These are phyloP conservation scores for Pelecanus crispus DNA, from an alignment of 2,113 vertebrate genomes.

Conservation along the genomic window DNA sequence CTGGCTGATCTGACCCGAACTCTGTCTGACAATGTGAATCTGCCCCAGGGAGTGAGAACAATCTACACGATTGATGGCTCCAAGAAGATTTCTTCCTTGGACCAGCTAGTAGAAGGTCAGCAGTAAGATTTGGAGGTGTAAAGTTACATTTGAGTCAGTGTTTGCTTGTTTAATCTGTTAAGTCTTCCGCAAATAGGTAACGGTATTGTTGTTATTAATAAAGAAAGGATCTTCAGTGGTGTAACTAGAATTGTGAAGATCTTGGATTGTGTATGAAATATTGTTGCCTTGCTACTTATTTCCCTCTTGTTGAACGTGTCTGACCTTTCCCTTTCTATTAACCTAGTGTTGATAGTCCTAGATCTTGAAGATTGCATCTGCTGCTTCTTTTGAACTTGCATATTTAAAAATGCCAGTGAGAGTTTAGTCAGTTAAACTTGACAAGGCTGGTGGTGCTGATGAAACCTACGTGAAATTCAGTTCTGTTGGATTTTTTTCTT, in stretches of 20 bases:
- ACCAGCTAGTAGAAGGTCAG: conserved; percentile 95
- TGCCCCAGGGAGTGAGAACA: conserved; percentile 95
- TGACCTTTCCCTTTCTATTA: neutral
- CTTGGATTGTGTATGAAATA: neutral
- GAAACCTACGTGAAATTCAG: neutral
- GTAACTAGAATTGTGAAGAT: neutral
- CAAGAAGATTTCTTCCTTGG: conserved; percentile 86
- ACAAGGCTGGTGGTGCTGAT: neutral
- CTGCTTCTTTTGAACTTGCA: neutral
- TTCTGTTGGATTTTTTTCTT: neutral
- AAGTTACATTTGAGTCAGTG: neutral
- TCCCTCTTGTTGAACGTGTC: neutral
- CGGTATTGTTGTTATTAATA: neutral
- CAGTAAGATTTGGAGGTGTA: neutral
- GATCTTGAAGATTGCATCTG: neutral
- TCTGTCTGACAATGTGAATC: conserved; percentile 95
- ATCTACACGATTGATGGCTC: conserved; percentile 91
- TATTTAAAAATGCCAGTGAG: neutral
- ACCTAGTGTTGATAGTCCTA: neutral
- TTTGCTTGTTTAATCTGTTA: neutral
- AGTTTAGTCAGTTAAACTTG: neutral
- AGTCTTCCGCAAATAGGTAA: neutral
- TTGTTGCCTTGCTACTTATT: neutral
- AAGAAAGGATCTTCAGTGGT: neutral
- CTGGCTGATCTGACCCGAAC: conserved; percentile 94